Percentiles rank a stretch among this genome's conserved stretches.
Evolutionary conservation across 2,797 vertebrate genomes (phyloP).

Genomic region (Macropodus opercularis): DNA sequence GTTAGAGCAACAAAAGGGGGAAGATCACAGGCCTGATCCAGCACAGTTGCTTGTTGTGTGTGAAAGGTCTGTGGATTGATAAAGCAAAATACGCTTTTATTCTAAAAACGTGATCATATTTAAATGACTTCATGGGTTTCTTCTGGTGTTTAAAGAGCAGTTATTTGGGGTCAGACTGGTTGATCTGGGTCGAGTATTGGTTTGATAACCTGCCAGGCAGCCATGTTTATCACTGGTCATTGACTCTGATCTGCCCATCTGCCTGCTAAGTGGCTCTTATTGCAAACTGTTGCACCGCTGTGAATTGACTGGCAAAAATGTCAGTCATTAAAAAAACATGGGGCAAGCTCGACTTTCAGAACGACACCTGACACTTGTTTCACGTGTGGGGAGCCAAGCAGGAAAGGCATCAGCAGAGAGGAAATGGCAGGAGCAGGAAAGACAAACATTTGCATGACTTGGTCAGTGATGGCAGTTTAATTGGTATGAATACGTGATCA

Average conservation of each 20-base stretch:
- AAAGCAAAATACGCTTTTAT: neutral
- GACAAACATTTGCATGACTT: constrained; percentile 29
- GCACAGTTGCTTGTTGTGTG: neutral
- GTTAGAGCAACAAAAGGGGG: too few relatives aligned
- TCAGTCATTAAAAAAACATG: constrained; percentile 82
- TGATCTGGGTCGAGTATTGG: constrained; percentile 38
- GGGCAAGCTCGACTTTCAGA: constrained; percentile 75
- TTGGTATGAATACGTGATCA: constrained; percentile 1
- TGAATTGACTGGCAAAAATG: constrained; percentile 78
- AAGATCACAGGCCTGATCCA: neutral
- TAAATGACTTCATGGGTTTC: too few relatives aligned
- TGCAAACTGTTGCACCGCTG: constrained; percentile 59
- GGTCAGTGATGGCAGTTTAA: neutral
- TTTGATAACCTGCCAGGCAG: constrained; percentile 50
- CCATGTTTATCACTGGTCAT: constrained; percentile 59
- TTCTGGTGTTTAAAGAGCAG: constrained; percentile 18
- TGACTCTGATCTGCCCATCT: constrained; percentile 63
- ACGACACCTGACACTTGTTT: constrained; percentile 71
- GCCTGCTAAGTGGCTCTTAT: constrained; percentile 73
- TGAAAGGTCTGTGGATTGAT: neutral
- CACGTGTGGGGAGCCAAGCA: constrained; percentile 56
- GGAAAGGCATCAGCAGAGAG: constrained; percentile 51
- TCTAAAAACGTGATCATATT: rapidly evolving
- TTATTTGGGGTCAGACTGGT: constrained; percentile 4
- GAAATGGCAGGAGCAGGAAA: constrained; percentile 58